Conservation (phyloP, 2,888 invertebrate genomes). For the Petrophora chlorosata region DNA sequence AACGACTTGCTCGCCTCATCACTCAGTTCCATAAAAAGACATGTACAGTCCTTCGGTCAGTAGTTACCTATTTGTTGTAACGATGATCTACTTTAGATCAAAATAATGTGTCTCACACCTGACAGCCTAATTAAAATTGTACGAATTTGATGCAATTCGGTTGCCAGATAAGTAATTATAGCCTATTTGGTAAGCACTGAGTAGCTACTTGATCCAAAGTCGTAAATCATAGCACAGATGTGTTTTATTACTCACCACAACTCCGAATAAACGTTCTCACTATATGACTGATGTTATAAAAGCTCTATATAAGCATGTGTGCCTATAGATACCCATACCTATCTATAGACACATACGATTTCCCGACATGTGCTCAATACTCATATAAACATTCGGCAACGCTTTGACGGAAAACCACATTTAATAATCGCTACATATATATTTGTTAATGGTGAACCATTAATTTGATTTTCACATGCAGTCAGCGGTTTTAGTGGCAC, state of each 20-base stretch:
- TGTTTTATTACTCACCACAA: conserved; percentile 59
- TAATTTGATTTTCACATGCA: conserved; percentile 64
- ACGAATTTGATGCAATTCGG: no score
- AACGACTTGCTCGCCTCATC: no score
- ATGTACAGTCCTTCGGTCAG: no score
- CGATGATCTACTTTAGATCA: no score
- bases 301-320: conserved; percentile 36
- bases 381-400: conserved; percentile 38
- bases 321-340: no score
- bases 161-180: no score
- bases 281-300: conserved; percentile 46
- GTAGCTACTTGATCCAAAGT: conserved; percentile 33
- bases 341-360: conserved; percentile 13
- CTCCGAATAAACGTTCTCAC: conserved; percentile 43
- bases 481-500: conserved; percentile 54
- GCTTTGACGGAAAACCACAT: conserved; percentile 56
- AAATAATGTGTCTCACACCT: no score
- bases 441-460: conserved; percentile 57
- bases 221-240: conserved; percentile 53
- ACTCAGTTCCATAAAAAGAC: no score
- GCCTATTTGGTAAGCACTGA: conserved; percentile 39
- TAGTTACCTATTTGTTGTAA: no score
- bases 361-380: conserved; percentile 37
- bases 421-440: conserved; percentile 48
- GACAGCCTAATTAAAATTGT: no score